A percentile compares a stretch with the other conserved stretches of the same genome.
Evolutionary conservation across 2,888 invertebrate species (phyloP).

Genomic region (Megamerina dolium): DNA sequence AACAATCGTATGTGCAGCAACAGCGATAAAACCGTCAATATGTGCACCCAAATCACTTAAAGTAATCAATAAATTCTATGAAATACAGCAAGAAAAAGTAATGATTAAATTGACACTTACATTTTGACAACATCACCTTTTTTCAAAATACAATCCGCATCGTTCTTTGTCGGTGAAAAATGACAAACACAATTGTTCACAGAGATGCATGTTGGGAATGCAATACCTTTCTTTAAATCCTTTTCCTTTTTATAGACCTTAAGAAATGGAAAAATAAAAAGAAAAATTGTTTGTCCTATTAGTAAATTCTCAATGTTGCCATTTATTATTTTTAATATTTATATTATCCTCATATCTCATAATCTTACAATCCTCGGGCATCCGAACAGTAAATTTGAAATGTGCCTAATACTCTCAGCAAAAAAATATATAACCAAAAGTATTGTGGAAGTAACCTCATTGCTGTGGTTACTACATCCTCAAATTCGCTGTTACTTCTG

Average conservation of each 20-base stretch:
- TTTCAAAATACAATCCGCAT: constrained; percentile 78
- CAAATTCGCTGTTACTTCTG: constrained; percentile 19
- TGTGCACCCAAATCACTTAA: constrained; percentile 93
- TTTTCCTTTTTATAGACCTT: constrained; percentile 91
- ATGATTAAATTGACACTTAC: constrained; percentile 58
- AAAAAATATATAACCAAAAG: too few species aligned
- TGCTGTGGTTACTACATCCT: constrained; percentile 23
- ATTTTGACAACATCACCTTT: constrained; percentile 95
- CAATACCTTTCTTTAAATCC: constrained; percentile 95
- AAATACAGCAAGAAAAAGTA: constrained; percentile 1
- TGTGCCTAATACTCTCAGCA: constrained; percentile 17
- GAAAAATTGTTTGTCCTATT: not conserved
- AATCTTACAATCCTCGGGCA: constrained; percentile 47
- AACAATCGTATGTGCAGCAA: constrained; percentile 92
- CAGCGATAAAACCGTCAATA: constrained; percentile 97
- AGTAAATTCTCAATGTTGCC: not conserved
- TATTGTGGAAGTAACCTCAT: constrained; percentile 20
- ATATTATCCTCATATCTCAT: constrained; percentile 49
- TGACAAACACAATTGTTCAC: constrained; percentile 99
- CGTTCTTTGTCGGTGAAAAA: constrained; percentile 92
- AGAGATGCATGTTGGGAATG: constrained; percentile 97
- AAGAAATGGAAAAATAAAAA: constrained; percentile 2
- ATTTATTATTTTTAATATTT: not conserved
- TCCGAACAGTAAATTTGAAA: constrained; percentile 18
- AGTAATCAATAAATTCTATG: not conserved